Evolutionary conservation across 1,140 invertebrate genomes (phyloP), one percentile per base, ranked within the genome.

Genomic region (Coboldia fuscipes): DNA sequence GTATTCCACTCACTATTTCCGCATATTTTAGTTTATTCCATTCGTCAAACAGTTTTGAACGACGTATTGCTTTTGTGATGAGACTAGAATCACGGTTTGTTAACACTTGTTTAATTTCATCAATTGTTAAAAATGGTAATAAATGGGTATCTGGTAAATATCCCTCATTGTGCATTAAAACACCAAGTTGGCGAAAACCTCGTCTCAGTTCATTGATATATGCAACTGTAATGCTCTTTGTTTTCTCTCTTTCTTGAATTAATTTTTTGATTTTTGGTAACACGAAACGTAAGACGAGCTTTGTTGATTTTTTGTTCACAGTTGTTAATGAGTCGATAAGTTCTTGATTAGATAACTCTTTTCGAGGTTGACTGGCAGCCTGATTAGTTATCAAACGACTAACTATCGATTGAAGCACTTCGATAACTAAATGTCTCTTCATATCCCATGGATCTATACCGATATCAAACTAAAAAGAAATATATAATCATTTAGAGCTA

Each of bases 111-210:
- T 53, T 52, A 10, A 85, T 59, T 54, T 86, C 81, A 23, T 60
- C 39, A 19, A 68, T 55, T 2, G 72, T 72, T 30, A 86, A 57
- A 50, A 67, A 78, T 47, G 69, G 81, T 17, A 85, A 50, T 0
- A 85, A 51, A 17, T 75, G 63, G 13, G 47, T 42, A 29, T 71
- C 59, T 0, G 78, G 78, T 12, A 88, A 40, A 10, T 62, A 55
- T 38, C 71, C 72, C 39, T 73, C 61, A 2, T 45, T 39, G 1
- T 66, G 59, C 54, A 85, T 60, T 15, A 67, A 39, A 12, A 58
- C 40, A 0, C 61, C 73, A 4, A 85, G 47, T 24, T 52, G 47
- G 24, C 57, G 51, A 39, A 69, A 72, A 0, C 65, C 71, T 17
- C 68, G 24, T 34, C 79, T 61, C 10, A 77, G 41, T 42, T 61